These are phyloP conservation scores for Pituophis catenifer DNA, from an alignment of 2,113 vertebrate species.

Conservation along the genomic window DNA sequence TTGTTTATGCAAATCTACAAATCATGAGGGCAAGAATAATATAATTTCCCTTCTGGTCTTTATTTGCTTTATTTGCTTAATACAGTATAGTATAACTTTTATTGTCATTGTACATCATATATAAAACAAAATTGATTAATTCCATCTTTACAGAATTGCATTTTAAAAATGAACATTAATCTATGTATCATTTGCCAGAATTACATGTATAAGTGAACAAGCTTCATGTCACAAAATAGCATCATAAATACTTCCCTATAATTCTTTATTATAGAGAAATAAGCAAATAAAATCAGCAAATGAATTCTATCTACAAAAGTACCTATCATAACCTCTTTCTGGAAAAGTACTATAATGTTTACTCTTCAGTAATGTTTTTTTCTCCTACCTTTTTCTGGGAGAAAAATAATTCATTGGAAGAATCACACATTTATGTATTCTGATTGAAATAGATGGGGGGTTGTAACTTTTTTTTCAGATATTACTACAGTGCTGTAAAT, in stretches of 20 bases:
- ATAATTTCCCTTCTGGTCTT: background rate
- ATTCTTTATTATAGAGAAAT: background rate
- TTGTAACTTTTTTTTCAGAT: background rate
- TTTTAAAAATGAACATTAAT: background rate
- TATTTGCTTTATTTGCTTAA: background rate
- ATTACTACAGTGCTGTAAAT: background rate
- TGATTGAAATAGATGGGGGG: background rate
- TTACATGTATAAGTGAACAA: background rate
- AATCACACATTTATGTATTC: background rate
- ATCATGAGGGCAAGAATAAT: background rate
- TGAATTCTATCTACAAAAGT: background rate
- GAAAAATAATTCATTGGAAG: background rate
- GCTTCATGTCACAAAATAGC: background rate
- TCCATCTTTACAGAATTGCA: background rate
- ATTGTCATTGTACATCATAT: too few species aligned
- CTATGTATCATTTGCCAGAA: background rate
- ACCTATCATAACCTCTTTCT: background rate
- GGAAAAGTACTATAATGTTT: background rate
- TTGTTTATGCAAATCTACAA: background rate
- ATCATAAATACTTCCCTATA: background rate
- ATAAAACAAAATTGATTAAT: too few species aligned
- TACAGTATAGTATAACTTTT: too few species aligned
- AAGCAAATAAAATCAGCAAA: background rate
- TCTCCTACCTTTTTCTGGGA: background rate
- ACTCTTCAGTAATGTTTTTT: background rate